Evolutionary conservation across 2,113 vertebrate species (phyloP).

Genomic region (Semnornis frantzii): DNA sequence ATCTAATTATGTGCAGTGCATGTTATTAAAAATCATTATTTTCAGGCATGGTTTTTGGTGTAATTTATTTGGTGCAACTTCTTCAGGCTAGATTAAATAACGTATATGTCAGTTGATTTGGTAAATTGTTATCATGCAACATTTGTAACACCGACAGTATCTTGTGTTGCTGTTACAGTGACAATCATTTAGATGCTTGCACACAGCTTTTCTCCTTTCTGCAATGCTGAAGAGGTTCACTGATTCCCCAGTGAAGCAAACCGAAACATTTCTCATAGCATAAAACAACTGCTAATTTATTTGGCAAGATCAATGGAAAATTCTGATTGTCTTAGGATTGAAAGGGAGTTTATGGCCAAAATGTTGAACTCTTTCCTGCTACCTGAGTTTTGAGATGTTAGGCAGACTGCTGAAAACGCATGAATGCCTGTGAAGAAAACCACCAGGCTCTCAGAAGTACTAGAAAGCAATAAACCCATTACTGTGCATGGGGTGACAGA

Average conservation of each 20-base stretch:
- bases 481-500: neutral
- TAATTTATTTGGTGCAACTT: neutral
- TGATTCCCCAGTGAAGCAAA: neutral
- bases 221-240: neutral
- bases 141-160: neutral
- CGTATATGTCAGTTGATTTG: neutral
- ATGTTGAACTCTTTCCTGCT: neutral
- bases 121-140: neutral
- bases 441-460: neutral
- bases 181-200: neutral
- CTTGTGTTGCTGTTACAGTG: neutral
- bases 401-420: neutral
- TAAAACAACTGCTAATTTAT: neutral
- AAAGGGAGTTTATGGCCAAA: neutral
- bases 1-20: neutral
- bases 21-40: neutral
- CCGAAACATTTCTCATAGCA: neutral
- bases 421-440: neutral
- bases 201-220: neutral
- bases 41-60: neutral
- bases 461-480: neutral
- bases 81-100: neutral
- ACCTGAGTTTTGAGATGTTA: neutral
- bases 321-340: neutral
- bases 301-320: neutral